phyloP scores from a whole-genome alignment of 1,140 invertebrate species.

The Oedothorax gibbosus region DNA sequence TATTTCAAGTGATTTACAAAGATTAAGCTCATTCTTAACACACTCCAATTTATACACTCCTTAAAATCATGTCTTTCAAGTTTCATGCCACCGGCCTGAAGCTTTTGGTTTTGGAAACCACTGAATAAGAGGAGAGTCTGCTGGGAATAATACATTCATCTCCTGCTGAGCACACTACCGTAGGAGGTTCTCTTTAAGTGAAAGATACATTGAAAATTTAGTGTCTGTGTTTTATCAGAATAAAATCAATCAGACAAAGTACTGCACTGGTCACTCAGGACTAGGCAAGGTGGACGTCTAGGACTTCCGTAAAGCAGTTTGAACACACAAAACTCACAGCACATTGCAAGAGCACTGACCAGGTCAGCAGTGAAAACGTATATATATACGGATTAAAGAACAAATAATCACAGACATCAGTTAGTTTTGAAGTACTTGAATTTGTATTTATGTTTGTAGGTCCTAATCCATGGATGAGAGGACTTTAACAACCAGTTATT shows the following conservation, averaged over 20 bases:
- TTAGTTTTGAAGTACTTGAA: slow-evolving; percentile 37
- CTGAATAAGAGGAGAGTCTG: slow-evolving; percentile 56
- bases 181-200: slow-evolving; percentile 51
- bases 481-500: slow-evolving; percentile 59
- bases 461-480: slow-evolving; percentile 54
- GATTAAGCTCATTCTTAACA: slow-evolving; percentile 57
- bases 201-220: slow-evolving; percentile 59
- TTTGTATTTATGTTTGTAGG: slow-evolving; percentile 42
- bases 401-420: slow-evolving; percentile 60
- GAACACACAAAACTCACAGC: slow-evolving; percentile 56
- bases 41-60: slow-evolving; percentile 58
- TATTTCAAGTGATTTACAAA: slow-evolving; percentile 61
- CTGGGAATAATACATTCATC: slow-evolving; percentile 45
- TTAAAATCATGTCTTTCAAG: slow-evolving; percentile 57
- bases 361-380: slow-evolving; percentile 55
- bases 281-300: slow-evolving; percentile 58
- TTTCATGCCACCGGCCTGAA: slow-evolving; percentile 56
- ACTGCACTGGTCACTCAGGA: slow-evolving; percentile 56
- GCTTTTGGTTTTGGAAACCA: slow-evolving; percentile 60
- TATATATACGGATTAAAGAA: slow-evolving; percentile 59
- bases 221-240: slow-evolving; percentile 52
- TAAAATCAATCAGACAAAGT: slow-evolving; percentile 44
- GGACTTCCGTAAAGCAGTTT: slow-evolving; percentile 58
- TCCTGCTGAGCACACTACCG: slow-evolving; percentile 56
- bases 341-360: slow-evolving; percentile 58